Percentiles rank a stretch among this genome's conserved stretches.
Evolutionary conservation across 2,888 invertebrate genomes (phyloP).

Genomic region (Tenthredo amoena): DNA sequence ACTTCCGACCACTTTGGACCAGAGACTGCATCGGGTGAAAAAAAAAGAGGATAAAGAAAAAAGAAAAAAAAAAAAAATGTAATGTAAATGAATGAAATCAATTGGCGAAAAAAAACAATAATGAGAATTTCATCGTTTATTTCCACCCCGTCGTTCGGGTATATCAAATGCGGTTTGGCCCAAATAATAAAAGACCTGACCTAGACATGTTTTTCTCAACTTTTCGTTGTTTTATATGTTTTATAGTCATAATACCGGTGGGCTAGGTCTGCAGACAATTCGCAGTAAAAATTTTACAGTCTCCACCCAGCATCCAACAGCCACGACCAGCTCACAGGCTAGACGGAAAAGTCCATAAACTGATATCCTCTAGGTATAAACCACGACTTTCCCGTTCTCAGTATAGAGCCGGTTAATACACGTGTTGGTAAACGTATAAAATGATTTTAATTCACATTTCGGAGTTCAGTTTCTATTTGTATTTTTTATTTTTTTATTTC

Average conservation of each 20-base stretch:
- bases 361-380: slow-evolving; percentile 41
- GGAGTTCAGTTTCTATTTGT: background rate
- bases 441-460: slow-evolving; percentile 2
- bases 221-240: slow-evolving; percentile 74
- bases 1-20: slow-evolving; percentile 23
- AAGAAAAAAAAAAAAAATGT: background rate
- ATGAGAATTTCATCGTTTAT: background rate
- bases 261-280: slow-evolving; percentile 76
- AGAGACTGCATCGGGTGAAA: background rate
- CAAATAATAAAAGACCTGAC: slow-evolving; percentile 64
- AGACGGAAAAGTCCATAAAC: slow-evolving; percentile 51
- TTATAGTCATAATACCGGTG: slow-evolving; percentile 72
- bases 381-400: slow-evolving; percentile 26
- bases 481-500: background rate
- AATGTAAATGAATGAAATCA: background rate
- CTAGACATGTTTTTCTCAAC: slow-evolving; percentile 75
- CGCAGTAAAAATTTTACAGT: slow-evolving; percentile 78
- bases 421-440: background rate
- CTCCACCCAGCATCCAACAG: slow-evolving; percentile 56
- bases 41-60: background rate
- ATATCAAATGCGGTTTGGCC: slow-evolving; percentile 31
- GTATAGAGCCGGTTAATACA: slow-evolving; percentile 3
- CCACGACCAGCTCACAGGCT: slow-evolving; percentile 20
- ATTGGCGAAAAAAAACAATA: background rate
- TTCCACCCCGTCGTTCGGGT: background rate